Conservation (phyloP, 2,797 vertebrate genomes). For the Moxostoma hubbsi region DNA sequence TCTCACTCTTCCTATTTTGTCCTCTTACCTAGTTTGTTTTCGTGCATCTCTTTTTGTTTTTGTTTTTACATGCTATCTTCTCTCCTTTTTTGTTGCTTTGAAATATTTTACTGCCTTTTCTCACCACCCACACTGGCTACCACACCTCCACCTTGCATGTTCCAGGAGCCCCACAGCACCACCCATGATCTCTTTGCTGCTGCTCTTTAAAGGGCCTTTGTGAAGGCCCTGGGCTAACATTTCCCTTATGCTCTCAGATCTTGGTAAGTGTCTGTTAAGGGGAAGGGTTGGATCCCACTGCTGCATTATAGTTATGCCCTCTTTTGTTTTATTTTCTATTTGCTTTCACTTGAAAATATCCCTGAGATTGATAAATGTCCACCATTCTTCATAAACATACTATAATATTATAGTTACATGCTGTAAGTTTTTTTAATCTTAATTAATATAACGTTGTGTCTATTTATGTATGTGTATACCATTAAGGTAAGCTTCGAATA, state of each 20-base stretch:
- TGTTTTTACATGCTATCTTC: constrained; percentile 21
- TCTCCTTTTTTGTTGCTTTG: not conserved
- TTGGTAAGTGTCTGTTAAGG: constrained; percentile 3
- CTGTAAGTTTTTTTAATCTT: constrained; percentile 5
- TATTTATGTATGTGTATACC: not conserved
- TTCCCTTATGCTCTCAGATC: constrained; percentile 22
- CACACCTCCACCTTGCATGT: constrained; percentile 25
- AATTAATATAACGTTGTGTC: not conserved
- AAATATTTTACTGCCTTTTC: constrained; percentile 37
- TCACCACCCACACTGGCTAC: constrained; percentile 10
- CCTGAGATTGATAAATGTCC: constrained; percentile 7
- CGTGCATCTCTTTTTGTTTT: constrained; percentile 38
- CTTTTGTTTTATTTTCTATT: not conserved
- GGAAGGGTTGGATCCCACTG: constrained; percentile 14
- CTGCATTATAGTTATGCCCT: not conserved
- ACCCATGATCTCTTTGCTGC: constrained; percentile 28
- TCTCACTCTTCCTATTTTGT: constrained; percentile 26
- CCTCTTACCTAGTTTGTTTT: constrained; percentile 48
- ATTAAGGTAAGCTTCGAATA: not conserved
- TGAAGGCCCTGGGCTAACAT: constrained; percentile 28
- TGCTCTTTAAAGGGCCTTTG: constrained; percentile 25
- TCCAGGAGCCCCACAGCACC: constrained; percentile 23
- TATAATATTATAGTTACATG: constrained; percentile 18
- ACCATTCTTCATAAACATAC: not conserved
- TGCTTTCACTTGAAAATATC: not conserved